These are phyloP conservation scores for Andrena hattorfiana DNA, from an alignment of 2,888 invertebrate species.

Conservation along the genomic window DNA sequence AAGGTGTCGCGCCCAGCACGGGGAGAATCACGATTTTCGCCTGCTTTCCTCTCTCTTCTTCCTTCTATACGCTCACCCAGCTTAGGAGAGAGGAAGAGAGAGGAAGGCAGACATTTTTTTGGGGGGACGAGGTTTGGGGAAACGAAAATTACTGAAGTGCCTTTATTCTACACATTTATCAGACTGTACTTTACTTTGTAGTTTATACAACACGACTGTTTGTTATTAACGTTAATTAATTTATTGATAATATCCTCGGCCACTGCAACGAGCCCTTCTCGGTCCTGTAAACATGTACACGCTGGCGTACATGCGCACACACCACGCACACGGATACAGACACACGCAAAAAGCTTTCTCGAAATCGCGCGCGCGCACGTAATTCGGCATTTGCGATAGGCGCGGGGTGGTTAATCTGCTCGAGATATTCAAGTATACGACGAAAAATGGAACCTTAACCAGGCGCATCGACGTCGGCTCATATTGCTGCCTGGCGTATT, in stretches of 20 bases:
- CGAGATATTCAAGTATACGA: conserved; percentile 54
- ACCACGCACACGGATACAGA: conserved; percentile 25
- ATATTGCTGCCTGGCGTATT: conserved; percentile 78
- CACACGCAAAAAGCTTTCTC: conserved; percentile 33
- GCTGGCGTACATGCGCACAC: conserved; percentile 22
- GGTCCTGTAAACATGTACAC: conserved; percentile 41
- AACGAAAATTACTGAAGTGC: conserved; percentile 79
- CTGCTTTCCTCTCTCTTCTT: conserved; percentile 65
- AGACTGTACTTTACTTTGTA: conserved; percentile 82
- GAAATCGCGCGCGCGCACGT: conserved; percentile 58
- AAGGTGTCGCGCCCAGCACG: conserved; percentile 86
- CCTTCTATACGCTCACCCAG: conserved; percentile 27
- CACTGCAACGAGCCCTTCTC: conserved; percentile 50
- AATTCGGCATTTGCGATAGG: conserved; percentile 62
- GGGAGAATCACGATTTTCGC: conserved; percentile 40
- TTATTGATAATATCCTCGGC: conserved; percentile 74
- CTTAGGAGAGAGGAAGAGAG: conserved; percentile 47
- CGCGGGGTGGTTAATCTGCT: conserved; percentile 61
- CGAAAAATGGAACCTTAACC: conserved; percentile 42
- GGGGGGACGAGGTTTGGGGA: conserved; percentile 49
- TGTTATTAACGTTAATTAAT: conserved; percentile 81
- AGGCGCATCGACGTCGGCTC: conserved; percentile 76
- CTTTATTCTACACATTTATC: conserved; percentile 84
- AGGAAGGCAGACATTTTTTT: conserved; percentile 39
- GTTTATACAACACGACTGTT: conserved; percentile 81